Conservation (phyloP, 2,888 invertebrate species). For the Drosophila austrosaltans region DNA sequence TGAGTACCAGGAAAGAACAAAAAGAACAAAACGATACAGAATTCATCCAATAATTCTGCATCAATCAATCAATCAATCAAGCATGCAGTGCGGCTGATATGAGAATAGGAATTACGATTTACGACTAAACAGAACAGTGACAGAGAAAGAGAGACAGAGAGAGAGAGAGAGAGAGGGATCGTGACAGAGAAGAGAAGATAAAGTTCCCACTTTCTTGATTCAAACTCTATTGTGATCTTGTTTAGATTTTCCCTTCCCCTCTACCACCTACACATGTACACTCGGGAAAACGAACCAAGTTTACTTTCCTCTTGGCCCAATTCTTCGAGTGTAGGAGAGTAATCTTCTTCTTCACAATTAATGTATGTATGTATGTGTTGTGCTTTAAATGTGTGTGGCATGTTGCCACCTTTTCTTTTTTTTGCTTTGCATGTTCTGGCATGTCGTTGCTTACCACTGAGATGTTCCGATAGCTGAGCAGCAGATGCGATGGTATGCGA, state of each 20-base stretch:
- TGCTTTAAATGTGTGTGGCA: conserved; percentile 24
- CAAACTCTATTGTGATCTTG: neutral
- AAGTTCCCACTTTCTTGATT: conserved; percentile 7
- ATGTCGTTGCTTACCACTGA: conserved; percentile 87
- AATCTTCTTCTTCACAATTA: conserved; percentile 5
- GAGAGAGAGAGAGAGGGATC: conserved; percentile 18
- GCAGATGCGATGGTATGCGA: conserved; percentile 88
- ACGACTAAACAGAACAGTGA: conserved; percentile 39
- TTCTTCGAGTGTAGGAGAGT: neutral
- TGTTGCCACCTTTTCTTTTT: conserved; percentile 13
- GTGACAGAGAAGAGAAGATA: conserved; percentile 15
- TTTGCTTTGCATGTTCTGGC: conserved; percentile 21
- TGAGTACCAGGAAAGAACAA: conserved; percentile 72
- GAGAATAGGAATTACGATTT: conserved; percentile 43
- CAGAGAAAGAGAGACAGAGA: conserved; percentile 15
- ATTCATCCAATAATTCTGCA: conserved; percentile 38
- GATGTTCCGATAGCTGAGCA: conserved; percentile 90
- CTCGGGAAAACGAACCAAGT: neutral
- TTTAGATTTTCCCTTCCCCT: neutral
- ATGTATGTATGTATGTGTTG: conserved; percentile 13
- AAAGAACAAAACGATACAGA: conserved; percentile 56
- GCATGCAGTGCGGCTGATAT: conserved; percentile 70
- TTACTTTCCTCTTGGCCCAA: neutral
- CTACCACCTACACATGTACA: neutral
- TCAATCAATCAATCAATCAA: conserved; percentile 40